Conservation (phyloP, 2,797 vertebrate genomes). For the Cetoscarus ocellatus region DNA sequence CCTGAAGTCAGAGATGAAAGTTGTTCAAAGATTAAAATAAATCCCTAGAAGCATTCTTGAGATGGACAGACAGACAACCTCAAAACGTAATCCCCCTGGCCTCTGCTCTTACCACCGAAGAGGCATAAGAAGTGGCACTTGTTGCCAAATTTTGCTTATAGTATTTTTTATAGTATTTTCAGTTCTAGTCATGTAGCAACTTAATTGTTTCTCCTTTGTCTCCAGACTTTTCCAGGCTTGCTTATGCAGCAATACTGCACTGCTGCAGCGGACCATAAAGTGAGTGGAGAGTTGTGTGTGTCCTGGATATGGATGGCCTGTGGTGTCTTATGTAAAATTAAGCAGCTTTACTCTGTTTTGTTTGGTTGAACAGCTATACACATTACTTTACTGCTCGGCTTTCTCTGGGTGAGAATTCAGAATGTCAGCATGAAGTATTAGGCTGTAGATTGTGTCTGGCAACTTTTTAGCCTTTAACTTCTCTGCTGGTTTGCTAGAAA, state of each 20-base stretch:
- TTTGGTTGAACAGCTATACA: conserved; percentile 57
- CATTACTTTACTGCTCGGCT: conserved; percentile 46
- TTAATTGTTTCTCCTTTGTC: conserved; percentile 17
- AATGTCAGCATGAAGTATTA: conserved; percentile 53
- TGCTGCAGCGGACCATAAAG: conserved; percentile 30
- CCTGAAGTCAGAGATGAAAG: no score
- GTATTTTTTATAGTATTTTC: conserved; percentile 1
- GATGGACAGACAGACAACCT: no score
- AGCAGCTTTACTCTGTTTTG: conserved; percentile 67
- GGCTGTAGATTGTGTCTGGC: conserved; percentile 18
- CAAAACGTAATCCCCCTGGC: no score
- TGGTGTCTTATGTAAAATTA: conserved; percentile 62
- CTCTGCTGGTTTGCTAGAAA: conserved; percentile 17
- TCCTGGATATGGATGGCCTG: conserved; percentile 48
- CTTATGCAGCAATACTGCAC: conserved; percentile 15
- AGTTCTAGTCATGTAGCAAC: conserved; percentile 19
- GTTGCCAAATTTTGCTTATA: conserved; percentile 14
- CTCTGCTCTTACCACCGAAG: not conserved
- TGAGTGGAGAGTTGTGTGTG: conserved; percentile 29
- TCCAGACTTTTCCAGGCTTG: conserved; percentile 20
- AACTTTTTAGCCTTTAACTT: conserved; percentile 26
- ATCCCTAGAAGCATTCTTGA: no score
- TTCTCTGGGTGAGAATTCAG: conserved; percentile 44
- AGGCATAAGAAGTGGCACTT: not conserved
- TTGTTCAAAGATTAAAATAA: no score